A percentile compares a stretch with the other conserved stretches of the same genome.
phyloP scores from a whole-genome alignment of 2,113 vertebrate genomes.

The Alethe diademata region DNA sequence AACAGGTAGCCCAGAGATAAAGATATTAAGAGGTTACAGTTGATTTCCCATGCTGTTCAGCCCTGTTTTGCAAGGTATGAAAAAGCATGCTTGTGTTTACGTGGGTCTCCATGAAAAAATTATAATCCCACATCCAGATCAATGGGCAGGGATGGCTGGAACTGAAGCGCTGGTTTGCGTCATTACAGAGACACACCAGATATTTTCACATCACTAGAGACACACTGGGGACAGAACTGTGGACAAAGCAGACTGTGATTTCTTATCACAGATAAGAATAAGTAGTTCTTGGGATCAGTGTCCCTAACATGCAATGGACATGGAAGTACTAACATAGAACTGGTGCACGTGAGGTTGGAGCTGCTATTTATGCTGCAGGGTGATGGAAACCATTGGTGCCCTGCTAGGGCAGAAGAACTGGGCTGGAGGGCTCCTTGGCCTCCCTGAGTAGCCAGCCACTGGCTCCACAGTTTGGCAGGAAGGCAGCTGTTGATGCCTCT shows the following conservation, averaged over 20 bases:
- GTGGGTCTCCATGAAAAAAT: background rate
- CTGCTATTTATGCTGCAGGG: background rate
- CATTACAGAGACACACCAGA: background rate
- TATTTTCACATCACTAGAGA: background rate
- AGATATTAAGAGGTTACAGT: background rate
- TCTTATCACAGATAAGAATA: background rate
- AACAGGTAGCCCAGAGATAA: background rate
- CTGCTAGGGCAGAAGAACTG: background rate
- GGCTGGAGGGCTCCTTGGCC: background rate
- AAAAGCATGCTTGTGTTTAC: background rate
- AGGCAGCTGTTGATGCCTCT: background rate
- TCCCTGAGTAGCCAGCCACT: background rate
- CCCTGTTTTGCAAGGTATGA: background rate
- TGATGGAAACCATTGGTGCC: background rate
- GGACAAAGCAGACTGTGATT: background rate
- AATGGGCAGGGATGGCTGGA: background rate
- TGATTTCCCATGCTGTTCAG: background rate
- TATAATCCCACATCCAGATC: background rate
- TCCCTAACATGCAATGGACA: background rate
- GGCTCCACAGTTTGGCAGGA: background rate
- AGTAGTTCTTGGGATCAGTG: background rate
- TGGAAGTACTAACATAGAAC: background rate
- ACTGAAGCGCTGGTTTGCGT: background rate
- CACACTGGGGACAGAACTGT: background rate
- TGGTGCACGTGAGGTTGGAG: rapidly evolving